Base-by-base conservation (phyloP, 2,113 vertebrate genomes). In the Larimichthys polyactis region DNA sequence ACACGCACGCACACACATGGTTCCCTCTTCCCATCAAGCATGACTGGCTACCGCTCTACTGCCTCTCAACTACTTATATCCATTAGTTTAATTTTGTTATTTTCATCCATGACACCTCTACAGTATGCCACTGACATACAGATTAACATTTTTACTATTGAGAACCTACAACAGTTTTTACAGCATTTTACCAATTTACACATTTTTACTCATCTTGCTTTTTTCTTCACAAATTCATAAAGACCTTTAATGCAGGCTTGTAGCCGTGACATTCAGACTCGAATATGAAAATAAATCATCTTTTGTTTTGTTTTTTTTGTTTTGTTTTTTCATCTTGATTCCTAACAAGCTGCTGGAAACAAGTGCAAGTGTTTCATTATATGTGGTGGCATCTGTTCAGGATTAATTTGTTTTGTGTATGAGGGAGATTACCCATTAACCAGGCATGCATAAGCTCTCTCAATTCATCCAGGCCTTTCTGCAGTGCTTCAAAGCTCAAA, bases 371-470 rank as follows among this genome's bases (percentile, higher is more conserved):
- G 20, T 83, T 90, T 84, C 52, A 58, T 82, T 83, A 70, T 63
- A 75, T 19, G 64, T 66, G 40, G 43, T 72, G 60, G 58, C 82
- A 89, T 82, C 82, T 88, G 81, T 67, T 91, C 59, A 71, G 71
- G 57, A 83, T 85, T 62, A 57, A 78, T 86, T 82, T 3, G 43
- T 82, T 29, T 73, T 20, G 66, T 70, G 24, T 54, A n/a, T 9
- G 1, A 49, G 22, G 80, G 74, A 80, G 55, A 84, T 79, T 57
- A 78, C 27, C 51, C 19, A 81, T 76, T 89, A 83, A 58, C 63
- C 16, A 72, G 67, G 16, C 58, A 63, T 58, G 65, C 72, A 63
- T 46, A 68, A 82, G 67, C 68, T 72, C 64, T 46, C 22, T 62
- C 0, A 57, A 22, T 63, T 75, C 67, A 60, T 62, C 44, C 48